Conservation (phyloP, 1,140 invertebrate genomes). For the Drosophila sechellia region DNA sequence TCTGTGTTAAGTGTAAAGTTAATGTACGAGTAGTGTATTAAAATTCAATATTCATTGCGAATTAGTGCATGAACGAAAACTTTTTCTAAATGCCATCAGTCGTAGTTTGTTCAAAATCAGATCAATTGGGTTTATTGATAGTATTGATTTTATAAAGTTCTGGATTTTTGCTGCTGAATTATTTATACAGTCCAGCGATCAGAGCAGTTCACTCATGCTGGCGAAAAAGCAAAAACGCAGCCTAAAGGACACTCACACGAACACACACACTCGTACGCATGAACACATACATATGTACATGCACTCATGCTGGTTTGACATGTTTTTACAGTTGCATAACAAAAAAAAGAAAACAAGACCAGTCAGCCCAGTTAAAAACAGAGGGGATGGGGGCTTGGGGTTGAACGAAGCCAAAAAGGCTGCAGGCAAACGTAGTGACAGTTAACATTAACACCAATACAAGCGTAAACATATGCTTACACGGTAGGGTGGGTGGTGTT, state of each 20-base stretch:
- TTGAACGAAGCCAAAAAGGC: constrained; percentile 7
- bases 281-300: constrained; percentile 1
- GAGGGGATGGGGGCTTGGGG: neutral
- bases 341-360: constrained; percentile 69
- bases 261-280: constrained; percentile 10
- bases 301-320: constrained; percentile 36
- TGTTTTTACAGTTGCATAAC: constrained; percentile 80
- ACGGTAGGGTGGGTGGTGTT: neutral
- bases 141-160: constrained; percentile 28
- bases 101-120: neutral
- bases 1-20: too few species aligned
- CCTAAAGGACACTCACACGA: constrained; percentile 30
- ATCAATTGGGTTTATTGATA: neutral
- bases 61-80: neutral
- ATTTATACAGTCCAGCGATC: constrained; percentile 48
- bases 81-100: too few species aligned
- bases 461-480: constrained; percentile 68
- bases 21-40: too few species aligned
- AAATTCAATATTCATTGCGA: neutral
- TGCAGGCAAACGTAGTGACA: constrained; percentile 69
- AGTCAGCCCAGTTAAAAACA: constrained; percentile 6
- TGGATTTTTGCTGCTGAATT: constrained; percentile 50
- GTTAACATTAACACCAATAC: constrained; percentile 81
- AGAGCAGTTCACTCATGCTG: constrained; percentile 17
- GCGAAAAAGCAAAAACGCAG: constrained; percentile 37